Evolutionary conservation across 2,888 invertebrate genomes (phyloP).

Genomic region (Drosophila austrosaltans): DNA sequence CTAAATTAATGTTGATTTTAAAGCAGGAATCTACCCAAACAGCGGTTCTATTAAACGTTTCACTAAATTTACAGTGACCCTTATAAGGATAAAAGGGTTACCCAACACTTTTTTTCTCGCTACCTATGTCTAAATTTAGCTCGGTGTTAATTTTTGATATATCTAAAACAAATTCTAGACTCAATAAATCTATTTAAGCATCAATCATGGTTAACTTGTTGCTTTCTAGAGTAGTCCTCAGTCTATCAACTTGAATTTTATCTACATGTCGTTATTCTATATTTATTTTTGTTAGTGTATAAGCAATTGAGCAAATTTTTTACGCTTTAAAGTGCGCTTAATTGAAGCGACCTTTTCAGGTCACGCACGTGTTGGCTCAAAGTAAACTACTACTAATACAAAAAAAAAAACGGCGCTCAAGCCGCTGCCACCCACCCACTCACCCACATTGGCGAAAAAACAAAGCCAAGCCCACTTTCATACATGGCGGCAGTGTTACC

Average conservation of each 20-base stretch:
- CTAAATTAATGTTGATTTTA: no score
- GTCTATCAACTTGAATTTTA: neutral
- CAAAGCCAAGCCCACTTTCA: constrained; percentile 6
- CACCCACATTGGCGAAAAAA: neutral
- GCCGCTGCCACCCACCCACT: constrained; percentile 1
- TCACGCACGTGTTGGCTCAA: constrained; percentile 52
- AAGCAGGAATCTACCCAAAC: no score
- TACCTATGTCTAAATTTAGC: no score
- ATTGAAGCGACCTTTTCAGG: constrained; percentile 70
- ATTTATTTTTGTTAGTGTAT: constrained; percentile 32
- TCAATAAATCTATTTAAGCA: no score
- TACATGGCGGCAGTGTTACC: neutral
- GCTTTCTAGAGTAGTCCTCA: neutral
- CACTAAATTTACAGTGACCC: no score
- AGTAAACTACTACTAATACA: constrained; percentile 2
- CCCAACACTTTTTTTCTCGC: no score
- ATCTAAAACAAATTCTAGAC: no score
- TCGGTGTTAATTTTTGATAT: no score
- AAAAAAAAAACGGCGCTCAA: neutral
- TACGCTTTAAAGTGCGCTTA: constrained; percentile 62
- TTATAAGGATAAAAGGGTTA: no score
- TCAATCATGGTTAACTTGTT: neutral
- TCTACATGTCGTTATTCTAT: neutral
- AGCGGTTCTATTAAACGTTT: no score
- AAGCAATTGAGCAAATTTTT: constrained; percentile 54